Percentiles rank a stretch among this genome's conserved stretches.
Evolutionary conservation across 1,140 invertebrate species (phyloP).

Genomic region (Musca domestica): DNA sequence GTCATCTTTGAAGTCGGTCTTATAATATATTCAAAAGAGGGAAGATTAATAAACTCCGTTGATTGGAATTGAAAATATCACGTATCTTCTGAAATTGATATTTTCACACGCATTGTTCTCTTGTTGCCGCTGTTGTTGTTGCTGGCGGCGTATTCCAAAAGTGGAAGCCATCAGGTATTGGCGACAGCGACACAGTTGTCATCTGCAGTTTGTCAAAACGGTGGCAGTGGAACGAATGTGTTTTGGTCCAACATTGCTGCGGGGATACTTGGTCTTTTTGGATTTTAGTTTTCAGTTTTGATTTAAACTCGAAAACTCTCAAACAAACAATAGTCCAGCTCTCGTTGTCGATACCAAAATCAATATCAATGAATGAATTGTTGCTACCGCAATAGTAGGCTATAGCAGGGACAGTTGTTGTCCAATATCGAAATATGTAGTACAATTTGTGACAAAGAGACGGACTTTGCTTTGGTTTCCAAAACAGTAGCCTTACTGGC

Average conservation of each 20-base stretch:
- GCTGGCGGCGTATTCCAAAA: neutral
- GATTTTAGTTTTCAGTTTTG: slow-evolving; percentile 10
- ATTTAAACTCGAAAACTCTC: slow-evolving; percentile 4
- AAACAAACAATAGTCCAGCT: too few species aligned
- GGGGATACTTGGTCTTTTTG: neutral
- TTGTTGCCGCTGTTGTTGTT: neutral
- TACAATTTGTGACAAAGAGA: neutral
- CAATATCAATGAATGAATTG: slow-evolving; percentile 8
- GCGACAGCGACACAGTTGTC: slow-evolving; percentile 10
- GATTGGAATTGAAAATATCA: slow-evolving; percentile 17
- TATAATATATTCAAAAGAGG: too few species aligned
- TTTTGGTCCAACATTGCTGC: neutral
- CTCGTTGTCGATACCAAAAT: neutral
- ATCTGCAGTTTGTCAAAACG: slow-evolving; percentile 21
- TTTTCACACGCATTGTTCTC: slow-evolving; percentile 17
- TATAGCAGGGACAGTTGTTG: neutral
- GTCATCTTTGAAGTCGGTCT: too few species aligned
- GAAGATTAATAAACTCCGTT: too few species aligned
- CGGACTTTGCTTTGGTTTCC: too few species aligned
- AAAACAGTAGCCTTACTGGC: too few species aligned
- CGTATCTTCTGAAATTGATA: slow-evolving; percentile 15
- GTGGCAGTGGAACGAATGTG: slow-evolving; percentile 21
- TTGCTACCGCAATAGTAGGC: neutral
- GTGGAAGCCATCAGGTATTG: neutral
- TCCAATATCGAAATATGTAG: neutral